These are phyloP conservation scores for Vireo altiloquus DNA, from an alignment of 2,113 vertebrate genomes.

Conservation along the genomic window DNA sequence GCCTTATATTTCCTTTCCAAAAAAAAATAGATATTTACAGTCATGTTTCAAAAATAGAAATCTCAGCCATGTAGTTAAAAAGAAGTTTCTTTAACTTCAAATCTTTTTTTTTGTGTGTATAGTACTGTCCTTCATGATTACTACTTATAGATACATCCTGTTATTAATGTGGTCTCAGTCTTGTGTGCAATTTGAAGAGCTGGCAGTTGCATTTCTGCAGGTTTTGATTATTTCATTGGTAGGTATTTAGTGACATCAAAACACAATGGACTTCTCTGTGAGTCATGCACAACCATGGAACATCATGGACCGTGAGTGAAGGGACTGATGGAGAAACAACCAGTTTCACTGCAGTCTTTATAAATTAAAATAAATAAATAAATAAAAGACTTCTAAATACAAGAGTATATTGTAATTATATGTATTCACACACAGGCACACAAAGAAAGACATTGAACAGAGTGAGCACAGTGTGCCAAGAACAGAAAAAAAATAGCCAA, in stretches of 20 bases:
- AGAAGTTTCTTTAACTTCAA: background rate
- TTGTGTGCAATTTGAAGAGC: background rate
- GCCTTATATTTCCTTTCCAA: background rate
- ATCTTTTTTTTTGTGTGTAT: background rate
- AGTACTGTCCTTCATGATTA: background rate
- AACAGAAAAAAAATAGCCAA: slow-evolving; percentile 64
- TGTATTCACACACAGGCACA: slow-evolving; percentile 73
- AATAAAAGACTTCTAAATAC: slow-evolving; percentile 58
- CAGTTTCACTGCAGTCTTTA: slow-evolving; percentile 77
- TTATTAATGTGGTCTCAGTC: background rate
- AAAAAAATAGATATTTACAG: background rate
- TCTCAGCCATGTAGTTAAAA: background rate
- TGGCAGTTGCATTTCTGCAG: background rate
- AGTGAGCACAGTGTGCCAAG: slow-evolving; percentile 76
- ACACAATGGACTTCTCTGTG: slow-evolving; percentile 48
- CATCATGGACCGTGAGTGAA: slow-evolving; percentile 53
- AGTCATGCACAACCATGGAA: slow-evolving; percentile 58
- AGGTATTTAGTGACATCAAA: slow-evolving; percentile 50
- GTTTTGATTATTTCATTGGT: slow-evolving; percentile 23
- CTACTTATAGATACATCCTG: background rate
- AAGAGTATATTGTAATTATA: slow-evolving; percentile 71
- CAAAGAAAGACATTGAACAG: slow-evolving; percentile 74
- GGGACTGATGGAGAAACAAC: slow-evolving; percentile 79
- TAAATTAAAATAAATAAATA: slow-evolving; percentile 58
- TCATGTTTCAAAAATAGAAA: slow-evolving; percentile 24